Conservation (phyloP, 2,888 invertebrate genomes). For the Noctua comes region DNA sequence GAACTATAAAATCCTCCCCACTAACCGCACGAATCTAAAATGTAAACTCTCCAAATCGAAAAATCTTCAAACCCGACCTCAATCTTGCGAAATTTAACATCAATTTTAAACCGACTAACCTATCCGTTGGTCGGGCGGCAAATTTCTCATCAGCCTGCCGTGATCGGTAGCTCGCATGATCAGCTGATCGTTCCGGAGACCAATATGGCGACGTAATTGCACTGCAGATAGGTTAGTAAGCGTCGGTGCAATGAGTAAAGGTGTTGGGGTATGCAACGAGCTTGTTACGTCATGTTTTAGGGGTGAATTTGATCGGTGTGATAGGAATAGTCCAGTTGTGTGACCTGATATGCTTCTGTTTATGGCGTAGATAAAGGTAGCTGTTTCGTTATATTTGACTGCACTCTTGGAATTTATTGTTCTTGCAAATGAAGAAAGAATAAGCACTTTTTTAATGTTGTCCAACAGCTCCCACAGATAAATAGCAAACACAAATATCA, state of each 20-base stretch:
- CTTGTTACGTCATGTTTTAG: slow-evolving; percentile 23
- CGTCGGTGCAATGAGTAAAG: slow-evolving; percentile 34
- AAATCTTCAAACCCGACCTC: slow-evolving; percentile 30
- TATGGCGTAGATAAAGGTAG: background rate
- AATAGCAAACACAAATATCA: background rate
- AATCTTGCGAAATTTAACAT: slow-evolving; percentile 56
- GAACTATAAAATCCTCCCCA: background rate
- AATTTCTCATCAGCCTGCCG: slow-evolving; percentile 84
- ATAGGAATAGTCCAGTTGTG: background rate
- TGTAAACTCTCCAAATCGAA: slow-evolving; percentile 8
- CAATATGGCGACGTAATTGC: slow-evolving; percentile 71
- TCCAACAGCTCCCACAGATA: background rate
- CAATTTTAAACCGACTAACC: slow-evolving; percentile 71
- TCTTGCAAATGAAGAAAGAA: background rate
- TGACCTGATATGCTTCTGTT: background rate
- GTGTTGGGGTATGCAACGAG: slow-evolving; percentile 19
- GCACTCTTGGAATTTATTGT: background rate
- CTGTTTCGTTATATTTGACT: background rate
- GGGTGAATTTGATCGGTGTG: background rate
- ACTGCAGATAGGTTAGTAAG: slow-evolving; percentile 61
- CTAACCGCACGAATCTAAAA: background rate
- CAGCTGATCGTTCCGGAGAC: slow-evolving; percentile 59
- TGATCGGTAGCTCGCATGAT: slow-evolving; percentile 74
- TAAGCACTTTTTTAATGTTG: background rate
- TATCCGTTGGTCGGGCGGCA: slow-evolving; percentile 82